Conservation (phyloP, 2,113 vertebrate species). For the Myrmecophaga tridactyla region DNA sequence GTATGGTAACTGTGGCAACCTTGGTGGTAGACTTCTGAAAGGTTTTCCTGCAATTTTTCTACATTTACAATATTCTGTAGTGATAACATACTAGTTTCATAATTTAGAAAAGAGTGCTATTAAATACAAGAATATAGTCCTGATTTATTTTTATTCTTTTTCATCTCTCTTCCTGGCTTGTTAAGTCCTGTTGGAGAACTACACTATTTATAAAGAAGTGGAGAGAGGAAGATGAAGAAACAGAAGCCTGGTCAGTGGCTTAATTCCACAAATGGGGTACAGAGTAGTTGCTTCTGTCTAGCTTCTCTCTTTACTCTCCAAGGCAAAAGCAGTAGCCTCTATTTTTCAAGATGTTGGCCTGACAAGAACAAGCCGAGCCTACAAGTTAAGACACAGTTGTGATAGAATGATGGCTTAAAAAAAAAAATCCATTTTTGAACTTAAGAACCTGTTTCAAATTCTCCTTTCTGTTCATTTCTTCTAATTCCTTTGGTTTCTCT, state of each 20-base stretch:
- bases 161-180: neutral
- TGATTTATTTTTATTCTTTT: neutral
- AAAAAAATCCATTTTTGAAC: neutral
- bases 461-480: neutral
- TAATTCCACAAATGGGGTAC: fast-evolving
- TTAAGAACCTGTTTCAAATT: neutral
- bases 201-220: neutral
- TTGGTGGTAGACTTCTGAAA: neutral
- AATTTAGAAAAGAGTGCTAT: neutral
- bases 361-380: neutral
- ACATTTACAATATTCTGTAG: neutral
- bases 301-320: neutral
- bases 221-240: neutral
- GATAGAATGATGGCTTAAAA: neutral
- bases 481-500: neutral
- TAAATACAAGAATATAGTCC: neutral
- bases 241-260: neutral
- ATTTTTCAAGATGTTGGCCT: neutral
- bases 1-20: neutral
- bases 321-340: neutral
- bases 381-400: neutral
- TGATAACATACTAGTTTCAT: neutral
- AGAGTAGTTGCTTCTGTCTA: neutral
- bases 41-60: neutral
- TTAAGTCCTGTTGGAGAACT: neutral